Base-by-base conservation (phyloP, 2,113 vertebrate species). In the Anoplopoma fimbria region DNA sequence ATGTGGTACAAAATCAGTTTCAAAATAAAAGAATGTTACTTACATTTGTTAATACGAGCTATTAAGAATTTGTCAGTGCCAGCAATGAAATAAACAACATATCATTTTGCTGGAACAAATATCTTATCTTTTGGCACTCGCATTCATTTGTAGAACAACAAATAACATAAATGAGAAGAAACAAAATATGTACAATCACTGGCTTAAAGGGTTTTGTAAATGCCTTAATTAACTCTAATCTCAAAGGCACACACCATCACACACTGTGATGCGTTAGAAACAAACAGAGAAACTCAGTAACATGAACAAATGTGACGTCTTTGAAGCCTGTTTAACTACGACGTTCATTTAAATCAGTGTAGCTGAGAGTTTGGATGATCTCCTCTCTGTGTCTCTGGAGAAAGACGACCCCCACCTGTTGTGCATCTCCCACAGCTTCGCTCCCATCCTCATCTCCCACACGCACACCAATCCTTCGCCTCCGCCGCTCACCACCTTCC, bases 371-470 rank as follows among this genome's bases (percentile, higher is more conserved):
- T 34, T 31, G 10, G 6, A 42, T n/a, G n/a, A n/a, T n/a, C n/a
- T n/a, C n/a, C n/a, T 34, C 4, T n/a, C 47, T 6, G 29, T 38
- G 51, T 9, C 40, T 76, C 51, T 0, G 9, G 55, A 49, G 27
- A 58, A 21, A 38, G 14, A 23, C 49, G 23, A 4, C 49, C 82
- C 82, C 55, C 76, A 99, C 98, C 97, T 97, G 93, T 98, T 96
- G 29, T 99, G 97, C 90, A 96, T 98, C 91, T 99, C 98, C 97
- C 98, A 99, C 34, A 99, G 95, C 33, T 99, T 99, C 4, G 95
- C 93, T 82, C 90, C 95, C 96, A 96, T 98, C 69, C 97, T 95
- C 70, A 96, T 96, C 84, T 99, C 98, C 98, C 98, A 99, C 58
- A 99, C 97, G 0, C 96, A 97, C 64, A 98, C 94, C 92, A 99